Conservation (phyloP, 2,113 vertebrate species). For the Pachypanchax playfairii region DNA sequence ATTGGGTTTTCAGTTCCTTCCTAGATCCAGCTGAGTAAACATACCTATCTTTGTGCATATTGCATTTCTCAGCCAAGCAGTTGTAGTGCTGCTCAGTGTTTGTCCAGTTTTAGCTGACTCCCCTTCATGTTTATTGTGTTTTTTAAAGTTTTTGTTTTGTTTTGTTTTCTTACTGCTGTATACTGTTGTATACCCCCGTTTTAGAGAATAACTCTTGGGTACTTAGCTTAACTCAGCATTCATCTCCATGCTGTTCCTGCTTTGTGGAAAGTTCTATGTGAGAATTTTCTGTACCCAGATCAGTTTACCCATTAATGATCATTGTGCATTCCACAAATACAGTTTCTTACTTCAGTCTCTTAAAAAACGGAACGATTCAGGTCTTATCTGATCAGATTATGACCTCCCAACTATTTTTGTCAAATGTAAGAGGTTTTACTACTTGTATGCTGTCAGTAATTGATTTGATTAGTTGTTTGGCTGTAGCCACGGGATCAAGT, state of each 20-base stretch:
- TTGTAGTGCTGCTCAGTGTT: constrained; percentile 70
- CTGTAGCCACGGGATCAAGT: constrained; percentile 46
- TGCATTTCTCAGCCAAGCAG: constrained; percentile 76
- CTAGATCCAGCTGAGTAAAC: constrained; percentile 31
- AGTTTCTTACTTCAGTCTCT: not conserved
- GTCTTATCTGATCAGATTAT: constrained; percentile 7
- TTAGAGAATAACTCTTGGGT: constrained; percentile 46
- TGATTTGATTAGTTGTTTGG: constrained; percentile 26
- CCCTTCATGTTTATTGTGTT: not conserved
- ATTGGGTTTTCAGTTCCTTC: constrained; percentile 7
- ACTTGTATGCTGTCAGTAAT: constrained; percentile 24
- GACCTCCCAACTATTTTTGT: not conserved
- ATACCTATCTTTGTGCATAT: constrained; percentile 77
- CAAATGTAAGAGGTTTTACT: constrained; percentile 1
- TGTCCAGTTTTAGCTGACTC: constrained; percentile 65
- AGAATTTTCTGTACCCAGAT: constrained; percentile 48
- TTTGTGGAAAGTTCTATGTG: constrained; percentile 56
- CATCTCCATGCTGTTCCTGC: too few species aligned
- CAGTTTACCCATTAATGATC: constrained; percentile 4
- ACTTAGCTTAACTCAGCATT: too few species aligned
- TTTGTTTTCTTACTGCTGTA: constrained; percentile 65
- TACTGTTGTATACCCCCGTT: constrained; percentile 82
- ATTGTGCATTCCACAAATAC: constrained; percentile 6
- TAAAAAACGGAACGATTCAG: not conserved
- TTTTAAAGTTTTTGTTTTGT: not conserved